Evolutionary conservation across 2,888 invertebrate species (phyloP).

Genomic region (Ferrisia virgata): DNA sequence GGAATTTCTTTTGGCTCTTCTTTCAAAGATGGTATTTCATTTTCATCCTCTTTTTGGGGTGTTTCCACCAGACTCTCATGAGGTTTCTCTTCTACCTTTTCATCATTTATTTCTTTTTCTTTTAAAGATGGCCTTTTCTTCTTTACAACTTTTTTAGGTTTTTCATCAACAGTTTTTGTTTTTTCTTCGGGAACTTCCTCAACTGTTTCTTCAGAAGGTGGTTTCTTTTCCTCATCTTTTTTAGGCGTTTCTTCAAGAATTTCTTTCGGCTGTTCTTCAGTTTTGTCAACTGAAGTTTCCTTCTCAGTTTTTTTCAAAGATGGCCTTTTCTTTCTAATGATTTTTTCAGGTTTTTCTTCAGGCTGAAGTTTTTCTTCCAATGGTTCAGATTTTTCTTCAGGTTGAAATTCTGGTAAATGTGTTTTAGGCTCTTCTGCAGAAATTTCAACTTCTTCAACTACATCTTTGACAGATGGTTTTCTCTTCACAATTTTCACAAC

Average conservation of each 20-base stretch:
- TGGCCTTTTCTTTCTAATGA: slow-evolving; percentile 43
- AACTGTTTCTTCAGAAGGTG: slow-evolving; percentile 24
- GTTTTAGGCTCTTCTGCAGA: slow-evolving; percentile 84
- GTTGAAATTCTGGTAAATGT: too few relatives aligned
- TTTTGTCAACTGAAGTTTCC: slow-evolving; percentile 47
- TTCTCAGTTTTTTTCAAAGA: slow-evolving; percentile 51
- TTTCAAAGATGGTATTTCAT: slow-evolving; percentile 43
- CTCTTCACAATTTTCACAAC: slow-evolving; percentile 49
- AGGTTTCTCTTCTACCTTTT: slow-evolving; percentile 51
- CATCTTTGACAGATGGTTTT: background rate
- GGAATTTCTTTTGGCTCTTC: too few relatives aligned
- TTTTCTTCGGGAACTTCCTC: slow-evolving; percentile 54
- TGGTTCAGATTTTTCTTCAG: slow-evolving; percentile 75
- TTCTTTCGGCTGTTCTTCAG: slow-evolving; percentile 49
- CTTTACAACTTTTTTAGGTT: too few relatives aligned
- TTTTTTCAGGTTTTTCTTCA: slow-evolving; percentile 17
- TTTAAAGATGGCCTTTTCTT: slow-evolving; percentile 50
- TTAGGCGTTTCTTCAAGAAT: slow-evolving; percentile 6
- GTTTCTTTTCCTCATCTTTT: slow-evolving; percentile 33
- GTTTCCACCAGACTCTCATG: background rate
- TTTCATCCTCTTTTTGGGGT: background rate
- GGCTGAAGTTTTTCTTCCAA: slow-evolving; percentile 12
- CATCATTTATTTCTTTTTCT: slow-evolving; percentile 49
- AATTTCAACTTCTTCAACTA: slow-evolving; percentile 55
- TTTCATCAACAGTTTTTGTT: too few relatives aligned